Evolutionary conservation across 1,140 invertebrate species (phyloP).

Genomic region (Phymorhynchus buccinoides): DNA sequence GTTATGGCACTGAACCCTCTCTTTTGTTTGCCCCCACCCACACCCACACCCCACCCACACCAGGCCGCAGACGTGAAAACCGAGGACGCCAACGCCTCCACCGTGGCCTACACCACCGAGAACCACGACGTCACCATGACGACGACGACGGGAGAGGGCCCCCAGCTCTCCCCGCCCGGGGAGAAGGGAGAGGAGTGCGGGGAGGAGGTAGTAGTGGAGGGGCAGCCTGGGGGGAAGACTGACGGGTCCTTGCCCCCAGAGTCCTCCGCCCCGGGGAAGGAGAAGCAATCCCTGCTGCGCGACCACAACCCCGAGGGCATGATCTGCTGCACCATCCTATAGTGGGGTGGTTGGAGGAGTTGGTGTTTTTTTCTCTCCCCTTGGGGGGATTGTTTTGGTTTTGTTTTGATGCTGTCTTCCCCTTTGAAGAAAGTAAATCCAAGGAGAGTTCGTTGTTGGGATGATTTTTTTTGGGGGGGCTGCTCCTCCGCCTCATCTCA

Average conservation of each 20-base stretch:
- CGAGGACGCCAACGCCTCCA: neutral
- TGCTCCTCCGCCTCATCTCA: too few relatives aligned
- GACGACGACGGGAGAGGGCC: conserved; percentile 1
- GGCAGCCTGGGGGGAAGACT: conserved; percentile 1
- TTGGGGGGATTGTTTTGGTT: too few relatives aligned
- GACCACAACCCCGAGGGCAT: conserved; percentile 40
- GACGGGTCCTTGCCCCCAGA: conserved; percentile 27
- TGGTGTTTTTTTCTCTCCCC: too few relatives aligned
- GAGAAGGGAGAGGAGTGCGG: neutral
- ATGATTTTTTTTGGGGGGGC: too few relatives aligned
- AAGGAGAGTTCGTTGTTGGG: too few relatives aligned
- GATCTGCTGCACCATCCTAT: conserved; percentile 41
- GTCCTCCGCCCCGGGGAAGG: neutral
- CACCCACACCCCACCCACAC: neutral
- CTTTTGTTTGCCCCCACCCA: neutral
- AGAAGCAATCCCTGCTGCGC: conserved; percentile 34
- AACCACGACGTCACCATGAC: neutral
- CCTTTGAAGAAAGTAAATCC: too few relatives aligned
- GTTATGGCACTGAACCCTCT: too few relatives aligned
- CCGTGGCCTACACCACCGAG: neutral
- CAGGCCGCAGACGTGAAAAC: neutral
- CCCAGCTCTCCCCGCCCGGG: conserved; percentile 25
- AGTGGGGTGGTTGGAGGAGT: neutral
- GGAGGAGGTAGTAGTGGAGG: conserved; percentile 5
- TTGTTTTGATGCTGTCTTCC: too few relatives aligned